Base-by-base conservation (phyloP, 2,797 vertebrate genomes). In the Silurus lanzhouensis region DNA sequence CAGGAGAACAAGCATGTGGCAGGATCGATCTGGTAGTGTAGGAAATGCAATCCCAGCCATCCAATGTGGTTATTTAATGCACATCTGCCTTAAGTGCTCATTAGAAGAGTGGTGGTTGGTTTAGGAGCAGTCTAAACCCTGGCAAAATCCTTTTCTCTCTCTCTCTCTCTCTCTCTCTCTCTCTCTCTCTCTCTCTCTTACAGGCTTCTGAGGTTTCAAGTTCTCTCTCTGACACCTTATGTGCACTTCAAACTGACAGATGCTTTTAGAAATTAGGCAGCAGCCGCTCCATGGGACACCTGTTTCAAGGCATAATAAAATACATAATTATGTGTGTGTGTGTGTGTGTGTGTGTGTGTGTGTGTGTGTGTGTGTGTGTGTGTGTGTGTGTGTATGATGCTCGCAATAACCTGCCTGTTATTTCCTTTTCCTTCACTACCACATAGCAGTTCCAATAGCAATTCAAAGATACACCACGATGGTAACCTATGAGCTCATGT, bases 11-110 rank as follows among this genome's bases (percentile, higher is more conserved):
- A 85, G 38, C 17, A 10, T 76, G 25, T 64, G 70, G 79, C 66
- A 71, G 63, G 86, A 89, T 82, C 81, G 87, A 87, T 86, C 60
- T 64, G 19, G 70, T 25, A 84, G 58, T 38, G 38, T 38, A 38
- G 38, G 52, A 87, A 80, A 82, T 82, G 52, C 57, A 86, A 71
- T 86, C 44, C 60, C 82, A 78, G 87, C 48, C 19, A 83, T 25
- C 20, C 13, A 13, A 58, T 82, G 57, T n/a, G 7, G 72, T 83
- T 77, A 38, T 68, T 63, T 64, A 63, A n/a, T n/a, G 68, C 25
- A 82, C 57, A 78, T 88, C 63, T 66, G 71, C n/a, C 72, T 85
- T 90, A 17, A 84, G 14, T 67, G 64, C n/a, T 31, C n/a, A 75
- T 86, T 87, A 46, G 85, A 78, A 77, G 13, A 55, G 20, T 10